Base-by-base conservation (phyloP, 2,113 vertebrate genomes). In the Scalopus aquaticus region DNA sequence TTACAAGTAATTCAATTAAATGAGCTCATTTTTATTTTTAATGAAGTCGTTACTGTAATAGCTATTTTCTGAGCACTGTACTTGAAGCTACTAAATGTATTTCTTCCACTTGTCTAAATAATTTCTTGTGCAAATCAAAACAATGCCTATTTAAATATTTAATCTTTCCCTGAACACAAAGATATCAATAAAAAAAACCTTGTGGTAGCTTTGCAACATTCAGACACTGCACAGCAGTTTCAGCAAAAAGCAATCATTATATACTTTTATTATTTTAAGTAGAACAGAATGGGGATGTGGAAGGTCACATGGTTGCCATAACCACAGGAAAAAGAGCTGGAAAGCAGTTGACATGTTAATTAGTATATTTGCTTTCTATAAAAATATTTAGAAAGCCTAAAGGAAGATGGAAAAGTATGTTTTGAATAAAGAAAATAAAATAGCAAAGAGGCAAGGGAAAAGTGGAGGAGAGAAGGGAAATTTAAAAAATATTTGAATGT, bases 1-100 rank as follows among this genome's bases (percentile, higher is more conserved):
- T 97, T 93, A 96, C 39, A 96, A 54, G 69, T 94, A 96, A 96
- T 95, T 96, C 93, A 96, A 94, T 97, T 97, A 96, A 95, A 93
- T 89, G 89, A 96, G 44, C 89, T 89, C 69, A 62, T 95, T 96
- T 96, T 96, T 96, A 96, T 95, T 93, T 97, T 97, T 91, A 96
- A 97, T 97, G 89, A 96, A 97, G 90, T 96, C 95, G 65, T 92
- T 96, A 93, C 83, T 93, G 16, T 91, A 93, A 79, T 93, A 91
- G 81, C 94, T 85, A 92, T 93, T 95, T 95, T 84, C 64, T 58
- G 46, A 96, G 44, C 60, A 94, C 35, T 93, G 32, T 93, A 72
- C 22, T 91, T 95, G 26, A 90, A 64, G 39, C 60, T 78, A 81
- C 20, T 90, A 93, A 96, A 87, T 62, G 89, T 92, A 93, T 35